Conservation (phyloP, 2,113 vertebrate genomes). For the Bettongia penicillata region DNA sequence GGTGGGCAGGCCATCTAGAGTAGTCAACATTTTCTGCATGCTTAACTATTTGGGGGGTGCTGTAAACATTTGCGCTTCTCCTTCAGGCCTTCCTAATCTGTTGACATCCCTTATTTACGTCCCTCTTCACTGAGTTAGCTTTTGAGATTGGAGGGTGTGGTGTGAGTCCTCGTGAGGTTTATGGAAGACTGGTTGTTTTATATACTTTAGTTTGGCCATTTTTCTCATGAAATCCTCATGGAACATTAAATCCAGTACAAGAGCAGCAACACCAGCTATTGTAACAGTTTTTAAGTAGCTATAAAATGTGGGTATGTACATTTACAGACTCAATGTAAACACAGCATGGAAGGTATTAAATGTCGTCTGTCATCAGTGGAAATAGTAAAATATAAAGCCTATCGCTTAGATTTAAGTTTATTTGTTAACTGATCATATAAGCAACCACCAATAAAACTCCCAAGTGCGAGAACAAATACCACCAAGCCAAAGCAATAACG, state of each 20-base stretch:
- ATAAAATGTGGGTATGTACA: not conserved
- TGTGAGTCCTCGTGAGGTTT: not conserved
- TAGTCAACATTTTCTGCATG: not conserved
- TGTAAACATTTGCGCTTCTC: not conserved
- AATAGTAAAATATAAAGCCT: not conserved
- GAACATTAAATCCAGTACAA: constrained; percentile 37
- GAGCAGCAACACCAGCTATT: not conserved
- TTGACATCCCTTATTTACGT: not conserved
- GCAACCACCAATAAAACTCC: not conserved
- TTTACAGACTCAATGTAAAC: constrained; percentile 43
- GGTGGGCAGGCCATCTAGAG: not conserved
- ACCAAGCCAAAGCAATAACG: not conserved
- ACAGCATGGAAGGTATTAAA: constrained; percentile 41
- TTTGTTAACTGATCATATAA: not conserved
- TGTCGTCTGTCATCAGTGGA: constrained; percentile 37
- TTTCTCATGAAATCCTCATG: constrained; percentile 9
- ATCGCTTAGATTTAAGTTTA: not conserved
- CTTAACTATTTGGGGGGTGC: not conserved
- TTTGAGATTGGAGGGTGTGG: not conserved
- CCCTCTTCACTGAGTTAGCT: not conserved
- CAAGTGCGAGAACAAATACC: not conserved
- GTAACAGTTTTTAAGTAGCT: constrained; percentile 43
- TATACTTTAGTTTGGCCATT: not conserved
- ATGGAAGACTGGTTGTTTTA: not conserved
- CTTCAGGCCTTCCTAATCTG: not conserved